phyloP scores from a whole-genome alignment of 2,113 vertebrate species.

The Anser brachyrhynchus region DNA sequence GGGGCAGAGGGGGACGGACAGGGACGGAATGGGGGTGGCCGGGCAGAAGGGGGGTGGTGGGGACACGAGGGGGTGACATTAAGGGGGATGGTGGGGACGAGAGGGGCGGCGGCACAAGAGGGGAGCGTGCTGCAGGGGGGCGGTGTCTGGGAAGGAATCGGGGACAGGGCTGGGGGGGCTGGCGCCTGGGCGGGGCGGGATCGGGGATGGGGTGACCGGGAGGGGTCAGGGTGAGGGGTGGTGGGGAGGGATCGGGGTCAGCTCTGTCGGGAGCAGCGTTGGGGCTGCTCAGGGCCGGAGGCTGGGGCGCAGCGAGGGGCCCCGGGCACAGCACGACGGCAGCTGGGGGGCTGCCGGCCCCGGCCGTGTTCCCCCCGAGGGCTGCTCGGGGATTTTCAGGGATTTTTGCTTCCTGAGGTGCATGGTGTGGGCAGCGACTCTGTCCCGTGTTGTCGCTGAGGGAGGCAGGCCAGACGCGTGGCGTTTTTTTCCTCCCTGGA shows the following conservation, averaged over 20 bases:
- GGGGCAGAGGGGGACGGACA: too few relatives aligned
- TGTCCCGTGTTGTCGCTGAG: accelerated
- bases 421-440: accelerated
- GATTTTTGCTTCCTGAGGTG: neutral
- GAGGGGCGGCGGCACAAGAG: neutral
- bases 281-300: neutral
- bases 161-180: neutral
- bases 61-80: too few relatives aligned
- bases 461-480: too few relatives aligned
- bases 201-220: neutral
- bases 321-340: accelerated
- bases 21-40: too few relatives aligned
- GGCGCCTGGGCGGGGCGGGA: neutral
- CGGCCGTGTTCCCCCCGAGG: accelerated
- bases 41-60: too few relatives aligned
- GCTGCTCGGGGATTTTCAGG: neutral
- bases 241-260: neutral
- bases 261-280: neutral
- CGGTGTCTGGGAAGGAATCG: neutral
- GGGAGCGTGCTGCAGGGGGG: neutral
- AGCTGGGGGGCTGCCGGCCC: too few relatives aligned
- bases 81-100: neutral
- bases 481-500: too few relatives aligned
- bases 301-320: neutral
- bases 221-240: neutral